Evolutionary conservation across 2,797 vertebrate genomes (phyloP), one percentile per base, ranked within the genome.

Genomic region (Bovichtus diacanthus): DNA sequence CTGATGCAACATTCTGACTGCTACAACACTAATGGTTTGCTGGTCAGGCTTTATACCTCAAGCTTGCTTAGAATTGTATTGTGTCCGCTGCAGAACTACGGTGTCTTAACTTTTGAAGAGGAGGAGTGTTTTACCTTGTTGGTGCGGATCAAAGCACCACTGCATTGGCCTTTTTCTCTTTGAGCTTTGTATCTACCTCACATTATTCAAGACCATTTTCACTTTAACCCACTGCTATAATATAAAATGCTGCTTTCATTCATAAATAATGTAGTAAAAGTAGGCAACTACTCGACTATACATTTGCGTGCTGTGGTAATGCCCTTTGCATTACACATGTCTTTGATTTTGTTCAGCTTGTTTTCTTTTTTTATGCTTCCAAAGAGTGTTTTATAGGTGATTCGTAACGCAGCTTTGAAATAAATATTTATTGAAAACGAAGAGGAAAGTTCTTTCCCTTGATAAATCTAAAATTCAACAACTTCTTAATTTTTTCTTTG

Each of bases 161-260:
- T 72, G 85, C 78, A 79, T 70, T 71, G 74, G 74, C 68, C 78
- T 73, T 79, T 85, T 78, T 88, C 78, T 88, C 66, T 74, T 81
- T 86, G 62, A 90, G 81, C 83, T 91, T 90, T 90, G 82, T 80
- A 91, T 93, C 93, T 95, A 94, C 93, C 94, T 94, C 94, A 93
- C 85, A 88, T 74, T 81, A 83, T 76, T 85, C 76, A 88, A 86
- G 80, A 90, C 85, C 84, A 88, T 84, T 87, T 88, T 90, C 81
- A 70, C 69, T 85, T 91, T 77, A 86, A 88, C 83, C 81, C 80
- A 77, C 44, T 85, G 83, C 87, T 76, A 70, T 81, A 56, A 78
- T 77, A 76, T 54, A 59, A 79, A 75, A 83, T 62, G 83, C 78
- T 90, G 80, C 81, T 88, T 82, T 76, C 62, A 79, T 78, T 84